Base-by-base conservation (phyloP, 1,140 invertebrate species). In the Littorina saxatilis region DNA sequence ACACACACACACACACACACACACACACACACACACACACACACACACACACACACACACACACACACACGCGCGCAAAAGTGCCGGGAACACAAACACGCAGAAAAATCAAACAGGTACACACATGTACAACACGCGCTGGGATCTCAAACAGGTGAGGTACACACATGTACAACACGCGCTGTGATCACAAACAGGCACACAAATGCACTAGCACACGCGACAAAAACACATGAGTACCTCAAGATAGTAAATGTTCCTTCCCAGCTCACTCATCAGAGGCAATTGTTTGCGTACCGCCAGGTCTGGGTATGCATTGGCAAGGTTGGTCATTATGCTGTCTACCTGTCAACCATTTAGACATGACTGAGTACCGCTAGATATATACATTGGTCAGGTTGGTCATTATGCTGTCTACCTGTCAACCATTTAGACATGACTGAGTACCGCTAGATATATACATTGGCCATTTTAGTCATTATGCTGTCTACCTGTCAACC, bases 401-500 rank as follows among this genome's bases (percentile, higher is more conserved):
- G 11, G 2, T 5, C 66, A 68, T 68, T 32, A 68, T 68, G 66
- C 23, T 23, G 23, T 68, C 35, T 2, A 68, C 66, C 66, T 68
- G 66, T 39, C n/a, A 63, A 63, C 61, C 20, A 20, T 9, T 58
- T 4, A 3, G 5, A n/a, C 27, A 23, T 68, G 32, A 23, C 39
- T 68, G 5, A 32, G 32, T 7, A 23, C 13, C 5, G 23, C 66
- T 35, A 68, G 66, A 4, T 68, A 32, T 68, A 68, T 20, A 35
- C 32, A 17, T 0, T 1, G 9, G 13, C 35, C 37, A 68, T 39
- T 2, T 68, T 37, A 4, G 2, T 5, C 66, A 68, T 68, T 32
- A 68, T 68, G 66, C 23, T 23, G 23, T 68, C 35, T 2, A 68
- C 66, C 66, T 68, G 66, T 39, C n/a, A 63, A 63, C 61, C 20